phyloP scores from a whole-genome alignment of 1,140 invertebrate species.

The Diploscapter pachys region DNA sequence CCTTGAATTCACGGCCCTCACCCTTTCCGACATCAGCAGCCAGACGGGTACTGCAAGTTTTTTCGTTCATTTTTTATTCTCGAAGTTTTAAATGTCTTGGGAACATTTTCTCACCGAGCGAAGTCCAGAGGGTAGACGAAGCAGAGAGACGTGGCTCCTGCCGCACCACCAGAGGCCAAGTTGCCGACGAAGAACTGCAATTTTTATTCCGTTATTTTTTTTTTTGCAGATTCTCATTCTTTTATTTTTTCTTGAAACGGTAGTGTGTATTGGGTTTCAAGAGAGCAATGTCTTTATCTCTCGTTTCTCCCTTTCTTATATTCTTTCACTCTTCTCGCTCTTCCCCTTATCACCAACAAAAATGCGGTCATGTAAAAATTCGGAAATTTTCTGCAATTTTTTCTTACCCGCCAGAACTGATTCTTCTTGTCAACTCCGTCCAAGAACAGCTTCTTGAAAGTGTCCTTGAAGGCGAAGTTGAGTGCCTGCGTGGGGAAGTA shows the following conservation, averaged over 20 bases:
- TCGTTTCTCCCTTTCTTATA: too few relatives aligned
- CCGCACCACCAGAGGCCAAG: slow-evolving; percentile 60
- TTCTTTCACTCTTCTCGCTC: too few relatives aligned
- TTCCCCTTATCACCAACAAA: too few relatives aligned
- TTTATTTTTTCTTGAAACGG: too few relatives aligned
- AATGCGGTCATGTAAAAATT: too few relatives aligned
- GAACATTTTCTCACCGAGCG: slow-evolving; percentile 35
- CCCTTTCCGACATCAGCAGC: slow-evolving; percentile 59
- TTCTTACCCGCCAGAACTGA: slow-evolving; percentile 70
- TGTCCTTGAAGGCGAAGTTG: slow-evolving; percentile 58
- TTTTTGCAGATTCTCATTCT: too few relatives aligned
- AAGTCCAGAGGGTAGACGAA: slow-evolving; percentile 62
- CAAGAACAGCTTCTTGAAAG: slow-evolving; percentile 55
- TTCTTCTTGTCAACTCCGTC: slow-evolving; percentile 78
- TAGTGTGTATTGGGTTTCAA: too few relatives aligned
- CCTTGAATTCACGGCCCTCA: slow-evolving; percentile 59
- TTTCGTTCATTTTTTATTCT: too few relatives aligned
- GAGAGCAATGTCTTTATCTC: too few relatives aligned
- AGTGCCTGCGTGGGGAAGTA: slow-evolving; percentile 55
- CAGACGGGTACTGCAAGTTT: slow-evolving; percentile 53
- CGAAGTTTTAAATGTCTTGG: too few relatives aligned
- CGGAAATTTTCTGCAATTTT: too few relatives aligned
- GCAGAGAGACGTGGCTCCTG: slow-evolving; percentile 60
- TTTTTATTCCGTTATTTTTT: too few relatives aligned
- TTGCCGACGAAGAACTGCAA: slow-evolving; percentile 72